Evolutionary conservation across 2,113 vertebrate genomes (phyloP).

Genomic region (Pica pica): DNA sequence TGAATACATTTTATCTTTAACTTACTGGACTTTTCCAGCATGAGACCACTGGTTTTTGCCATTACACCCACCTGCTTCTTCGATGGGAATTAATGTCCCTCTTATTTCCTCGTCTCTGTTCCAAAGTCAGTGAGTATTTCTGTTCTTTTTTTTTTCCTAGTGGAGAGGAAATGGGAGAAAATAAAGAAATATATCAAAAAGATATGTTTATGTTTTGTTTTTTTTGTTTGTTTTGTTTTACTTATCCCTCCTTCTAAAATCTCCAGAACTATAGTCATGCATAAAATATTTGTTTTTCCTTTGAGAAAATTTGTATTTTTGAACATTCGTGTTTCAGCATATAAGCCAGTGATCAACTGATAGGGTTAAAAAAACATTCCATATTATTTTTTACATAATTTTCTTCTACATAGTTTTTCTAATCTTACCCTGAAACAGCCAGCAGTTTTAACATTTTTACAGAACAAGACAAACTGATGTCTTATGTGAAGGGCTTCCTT

Average conservation of each 20-base stretch:
- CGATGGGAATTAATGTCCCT: not conserved
- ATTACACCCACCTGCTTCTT: not conserved
- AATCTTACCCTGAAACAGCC: not conserved
- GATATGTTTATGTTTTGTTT: not conserved
- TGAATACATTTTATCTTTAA: not conserved
- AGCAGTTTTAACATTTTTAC: not conserved
- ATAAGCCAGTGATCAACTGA: not conserved
- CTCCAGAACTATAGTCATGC: not conserved
- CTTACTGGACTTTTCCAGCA: not conserved
- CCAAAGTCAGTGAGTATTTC: not conserved
- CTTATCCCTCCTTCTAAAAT: not conserved
- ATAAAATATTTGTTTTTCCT: not conserved
- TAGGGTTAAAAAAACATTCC: not conserved
- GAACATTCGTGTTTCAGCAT: not conserved
- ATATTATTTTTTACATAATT: not conserved
- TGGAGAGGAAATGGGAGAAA: not conserved
- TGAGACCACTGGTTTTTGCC: not conserved
- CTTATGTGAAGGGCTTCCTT: not conserved
- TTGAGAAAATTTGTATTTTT: not conserved
- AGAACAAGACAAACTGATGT: not conserved
- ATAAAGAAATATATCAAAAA: not conserved
- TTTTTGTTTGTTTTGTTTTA: not conserved
- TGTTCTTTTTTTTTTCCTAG: not conserved
- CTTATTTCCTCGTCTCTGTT: not conserved
- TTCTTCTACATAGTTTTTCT: not conserved